phyloP scores from a whole-genome alignment of 2,797 vertebrate species.

The Octomys mimax region DNA sequence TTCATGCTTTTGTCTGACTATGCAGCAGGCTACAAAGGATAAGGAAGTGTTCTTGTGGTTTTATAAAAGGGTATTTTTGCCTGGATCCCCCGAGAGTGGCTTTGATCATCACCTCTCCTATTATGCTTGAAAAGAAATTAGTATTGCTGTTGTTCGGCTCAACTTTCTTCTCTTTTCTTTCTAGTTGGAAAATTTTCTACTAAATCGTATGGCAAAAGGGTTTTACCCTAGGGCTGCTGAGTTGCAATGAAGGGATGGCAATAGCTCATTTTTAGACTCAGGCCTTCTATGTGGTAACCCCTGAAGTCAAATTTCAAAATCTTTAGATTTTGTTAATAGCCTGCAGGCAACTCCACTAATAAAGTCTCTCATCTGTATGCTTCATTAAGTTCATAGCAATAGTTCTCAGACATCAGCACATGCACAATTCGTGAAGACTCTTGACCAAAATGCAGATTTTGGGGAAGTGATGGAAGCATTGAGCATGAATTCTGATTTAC shows the following conservation, averaged over 20 bases:
- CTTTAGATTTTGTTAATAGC: slow-evolving; percentile 53
- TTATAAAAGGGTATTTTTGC: background rate
- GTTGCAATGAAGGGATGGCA: slow-evolving; percentile 9
- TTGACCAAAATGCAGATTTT: slow-evolving; percentile 26
- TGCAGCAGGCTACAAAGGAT: background rate
- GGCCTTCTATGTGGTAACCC: slow-evolving; percentile 12
- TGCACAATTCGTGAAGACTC: slow-evolving; percentile 18
- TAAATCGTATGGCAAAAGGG: background rate
- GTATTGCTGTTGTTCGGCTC: background rate
- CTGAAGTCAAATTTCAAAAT: slow-evolving; percentile 58
- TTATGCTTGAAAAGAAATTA: slow-evolving; percentile 47
- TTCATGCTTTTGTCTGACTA: background rate
- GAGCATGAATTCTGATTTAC: background rate
- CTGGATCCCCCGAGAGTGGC: background rate
- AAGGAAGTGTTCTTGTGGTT: background rate
- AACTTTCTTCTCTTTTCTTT: slow-evolving; percentile 2
- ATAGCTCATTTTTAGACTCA: background rate
- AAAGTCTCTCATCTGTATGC: background rate
- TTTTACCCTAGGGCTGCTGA: slow-evolving; percentile 1
- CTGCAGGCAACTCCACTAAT: background rate
- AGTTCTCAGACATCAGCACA: slow-evolving; percentile 29
- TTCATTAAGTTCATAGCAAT: background rate
- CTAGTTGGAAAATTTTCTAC: slow-evolving; percentile 11
- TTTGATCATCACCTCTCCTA: slow-evolving; percentile 49
- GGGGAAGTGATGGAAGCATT: background rate